phyloP scores from a whole-genome alignment of 2,888 invertebrate species.

The Neoitamus cyanurus region DNA sequence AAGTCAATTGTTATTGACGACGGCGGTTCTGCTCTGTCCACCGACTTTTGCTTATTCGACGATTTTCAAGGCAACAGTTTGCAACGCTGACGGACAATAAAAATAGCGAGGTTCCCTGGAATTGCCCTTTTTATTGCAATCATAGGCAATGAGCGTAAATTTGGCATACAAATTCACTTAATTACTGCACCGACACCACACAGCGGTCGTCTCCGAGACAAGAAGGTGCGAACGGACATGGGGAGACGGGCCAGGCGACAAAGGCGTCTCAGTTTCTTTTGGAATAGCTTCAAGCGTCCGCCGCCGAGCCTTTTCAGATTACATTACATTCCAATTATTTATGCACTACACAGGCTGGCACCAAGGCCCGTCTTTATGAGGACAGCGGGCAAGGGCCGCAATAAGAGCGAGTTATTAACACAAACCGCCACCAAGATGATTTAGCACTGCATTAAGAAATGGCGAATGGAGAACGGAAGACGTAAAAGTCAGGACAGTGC shows the following conservation, averaged over 20 bases:
- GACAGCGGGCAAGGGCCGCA: neutral
- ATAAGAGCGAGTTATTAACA: neutral
- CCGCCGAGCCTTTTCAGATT: neutral
- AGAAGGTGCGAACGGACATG: neutral
- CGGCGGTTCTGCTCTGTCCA: neutral
- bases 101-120: neutral
- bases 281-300: neutral
- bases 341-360: neutral
- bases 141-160: conserved; percentile 19
- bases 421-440: neutral
- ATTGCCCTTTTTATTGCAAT: neutral
- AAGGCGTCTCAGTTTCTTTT: neutral
- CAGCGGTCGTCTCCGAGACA: neutral
- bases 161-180: conserved; percentile 1
- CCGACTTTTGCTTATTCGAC: neutral
- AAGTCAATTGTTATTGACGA: conserved; percentile 16
- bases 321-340: neutral
- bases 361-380: neutral
- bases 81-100: conserved; percentile 11
- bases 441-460: conserved; percentile 10
- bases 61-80: conserved; percentile 32
- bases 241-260: too few relatives aligned
- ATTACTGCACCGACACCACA: neutral
- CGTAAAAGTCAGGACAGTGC: neutral
- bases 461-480: neutral